A percentile compares a stretch with the other conserved stretches of the same genome.
phyloP scores from a whole-genome alignment of 2,888 invertebrate species.

The Hydraecia micacea region DNA sequence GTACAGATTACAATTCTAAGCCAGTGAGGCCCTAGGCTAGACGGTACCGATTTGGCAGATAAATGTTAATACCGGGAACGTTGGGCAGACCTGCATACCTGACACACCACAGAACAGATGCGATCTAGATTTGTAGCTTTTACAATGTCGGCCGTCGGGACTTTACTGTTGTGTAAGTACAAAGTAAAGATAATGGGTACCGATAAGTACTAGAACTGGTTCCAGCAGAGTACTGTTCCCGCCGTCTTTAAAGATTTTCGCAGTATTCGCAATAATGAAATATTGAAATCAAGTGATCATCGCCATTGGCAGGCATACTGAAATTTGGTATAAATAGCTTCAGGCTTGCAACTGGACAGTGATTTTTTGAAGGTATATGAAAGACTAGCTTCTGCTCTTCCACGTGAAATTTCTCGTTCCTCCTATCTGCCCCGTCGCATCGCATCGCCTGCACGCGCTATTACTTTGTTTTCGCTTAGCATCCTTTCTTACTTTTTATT shows the following conservation, averaged over 20 bases:
- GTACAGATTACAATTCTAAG: slow-evolving; percentile 13
- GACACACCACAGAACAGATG: slow-evolving; percentile 5
- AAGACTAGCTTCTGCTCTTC: too few species aligned
- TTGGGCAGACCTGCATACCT: neutral
- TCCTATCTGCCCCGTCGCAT: too few species aligned
- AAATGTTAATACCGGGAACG: neutral
- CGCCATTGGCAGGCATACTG: neutral
- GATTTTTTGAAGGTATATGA: neutral
- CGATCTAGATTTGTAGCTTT: slow-evolving; percentile 17
- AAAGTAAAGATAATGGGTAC: slow-evolving; percentile 4
- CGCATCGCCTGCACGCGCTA: too few species aligned
- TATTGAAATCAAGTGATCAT: neutral
- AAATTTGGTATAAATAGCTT: neutral
- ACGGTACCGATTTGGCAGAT: slow-evolving; percentile 1
- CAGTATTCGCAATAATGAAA: neutral
- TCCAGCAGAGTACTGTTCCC: neutral
- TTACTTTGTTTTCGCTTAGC: too few species aligned
- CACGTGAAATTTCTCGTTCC: too few species aligned
- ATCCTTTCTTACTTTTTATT: too few species aligned
- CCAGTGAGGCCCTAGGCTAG: neutral
- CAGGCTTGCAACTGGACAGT: neutral
- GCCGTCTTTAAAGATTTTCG: neutral
- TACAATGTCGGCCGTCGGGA: slow-evolving; percentile 9
- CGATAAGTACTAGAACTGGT: slow-evolving; percentile 1
- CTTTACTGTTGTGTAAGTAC: slow-evolving; percentile 10